These are phyloP conservation scores for Sisyra nigra DNA, from an alignment of 2,888 invertebrate genomes.

Conservation along the genomic window DNA sequence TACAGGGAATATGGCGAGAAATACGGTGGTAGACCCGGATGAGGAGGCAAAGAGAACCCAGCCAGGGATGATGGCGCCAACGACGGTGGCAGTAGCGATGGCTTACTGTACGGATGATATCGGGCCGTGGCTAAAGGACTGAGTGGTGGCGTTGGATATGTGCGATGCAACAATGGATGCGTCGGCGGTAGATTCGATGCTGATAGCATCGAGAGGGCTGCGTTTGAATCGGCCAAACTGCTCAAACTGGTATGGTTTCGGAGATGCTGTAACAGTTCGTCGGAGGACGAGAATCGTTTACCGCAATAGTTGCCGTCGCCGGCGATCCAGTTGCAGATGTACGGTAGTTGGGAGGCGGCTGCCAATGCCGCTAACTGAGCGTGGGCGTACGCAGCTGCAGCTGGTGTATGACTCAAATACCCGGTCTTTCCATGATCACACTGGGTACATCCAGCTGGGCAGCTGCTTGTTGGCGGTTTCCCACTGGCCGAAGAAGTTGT, in stretches of 20 bases:
- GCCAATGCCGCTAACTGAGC: slow-evolving; percentile 67
- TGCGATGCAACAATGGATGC: slow-evolving; percentile 64
- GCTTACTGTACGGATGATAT: slow-evolving; percentile 83
- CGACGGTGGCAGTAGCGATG: slow-evolving; percentile 55
- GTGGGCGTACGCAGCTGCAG: slow-evolving; percentile 58
- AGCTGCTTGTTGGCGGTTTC: slow-evolving; percentile 30
- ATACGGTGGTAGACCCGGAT: slow-evolving; percentile 66
- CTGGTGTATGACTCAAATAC: slow-evolving; percentile 31
- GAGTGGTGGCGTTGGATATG: slow-evolving; percentile 81
- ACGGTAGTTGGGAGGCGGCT: slow-evolving; percentile 68
- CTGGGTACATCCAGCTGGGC: slow-evolving; percentile 77
- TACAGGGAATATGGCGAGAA: slow-evolving; percentile 82
- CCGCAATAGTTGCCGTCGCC: slow-evolving; percentile 76
- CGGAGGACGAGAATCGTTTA: slow-evolving; percentile 71
- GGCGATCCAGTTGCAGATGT: slow-evolving; percentile 84
- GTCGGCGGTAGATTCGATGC: slow-evolving; percentile 44
- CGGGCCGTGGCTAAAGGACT: slow-evolving; percentile 68
- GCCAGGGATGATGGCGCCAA: slow-evolving; percentile 39
- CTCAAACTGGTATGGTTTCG: slow-evolving; percentile 69
- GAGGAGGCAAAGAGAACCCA: slow-evolving; percentile 47
- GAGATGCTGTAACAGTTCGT: slow-evolving; percentile 72
- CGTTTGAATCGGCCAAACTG: slow-evolving; percentile 26
- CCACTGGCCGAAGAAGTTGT: slow-evolving; percentile 22
- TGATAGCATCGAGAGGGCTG: slow-evolving; percentile 40
- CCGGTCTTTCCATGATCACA: slow-evolving; percentile 58